Evolutionary conservation across 2,888 invertebrate genomes (phyloP).

Genomic region (Stictocephala bisonia): DNA sequence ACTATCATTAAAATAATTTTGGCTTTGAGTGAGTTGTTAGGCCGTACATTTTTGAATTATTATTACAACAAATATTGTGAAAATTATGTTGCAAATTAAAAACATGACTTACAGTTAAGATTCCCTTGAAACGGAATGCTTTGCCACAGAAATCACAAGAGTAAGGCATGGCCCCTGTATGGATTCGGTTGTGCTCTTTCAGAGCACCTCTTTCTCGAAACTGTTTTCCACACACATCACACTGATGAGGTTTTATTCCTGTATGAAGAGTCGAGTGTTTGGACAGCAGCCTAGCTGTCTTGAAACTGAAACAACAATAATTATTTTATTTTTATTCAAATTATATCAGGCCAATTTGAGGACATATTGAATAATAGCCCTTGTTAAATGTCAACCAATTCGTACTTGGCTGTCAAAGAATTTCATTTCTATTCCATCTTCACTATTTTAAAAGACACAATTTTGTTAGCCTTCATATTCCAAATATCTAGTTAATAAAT

Average conservation of each 20-base stretch:
- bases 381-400: too few species aligned
- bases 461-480: too few species aligned
- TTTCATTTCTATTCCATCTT: too few species aligned
- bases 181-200: constrained; percentile 79
- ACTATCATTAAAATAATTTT: neutral
- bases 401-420: too few species aligned
- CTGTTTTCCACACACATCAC: constrained; percentile 71
- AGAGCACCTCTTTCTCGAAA: constrained; percentile 78
- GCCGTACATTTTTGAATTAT: constrained; percentile 29
- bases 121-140: constrained; percentile 80
- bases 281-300: constrained; percentile 68
- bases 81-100: constrained; percentile 7
- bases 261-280: constrained; percentile 72
- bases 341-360: too few species aligned
- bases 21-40: too few species aligned
- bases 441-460: too few species aligned
- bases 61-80: constrained; percentile 24
- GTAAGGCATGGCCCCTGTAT: constrained; percentile 83
- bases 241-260: constrained; percentile 71
- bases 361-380: too few species aligned
- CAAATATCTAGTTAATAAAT: too few species aligned
- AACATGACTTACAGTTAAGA: constrained; percentile 70
- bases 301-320: constrained; percentile 63
- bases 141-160: constrained; percentile 81
- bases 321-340: too few species aligned